Conservation (phyloP, 1,140 invertebrate genomes). For the Nomia melanderi region DNA sequence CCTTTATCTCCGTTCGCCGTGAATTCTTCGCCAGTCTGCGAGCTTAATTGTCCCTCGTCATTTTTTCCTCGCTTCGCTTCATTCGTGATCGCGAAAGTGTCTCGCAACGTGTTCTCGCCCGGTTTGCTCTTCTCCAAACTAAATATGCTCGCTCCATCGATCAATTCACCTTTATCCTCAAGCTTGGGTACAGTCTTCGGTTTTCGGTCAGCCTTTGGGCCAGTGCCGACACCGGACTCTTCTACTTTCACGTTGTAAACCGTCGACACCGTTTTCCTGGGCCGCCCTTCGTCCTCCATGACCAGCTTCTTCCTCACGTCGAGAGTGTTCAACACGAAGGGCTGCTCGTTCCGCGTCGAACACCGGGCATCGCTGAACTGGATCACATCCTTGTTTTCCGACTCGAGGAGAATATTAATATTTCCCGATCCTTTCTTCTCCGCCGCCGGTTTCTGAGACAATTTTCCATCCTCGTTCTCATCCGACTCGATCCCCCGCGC, state of each 20-base stretch:
- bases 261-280: constrained; percentile 9
- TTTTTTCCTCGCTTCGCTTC: background rate
- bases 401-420: constrained; percentile 18
- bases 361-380: background rate
- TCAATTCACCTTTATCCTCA: too few species aligned
- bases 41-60: constrained; percentile 6
- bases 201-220: background rate
- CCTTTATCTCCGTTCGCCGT: background rate
- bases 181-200: background rate
- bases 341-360: background rate
- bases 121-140: background rate
- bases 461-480: constrained; percentile 13
- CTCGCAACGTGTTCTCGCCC: background rate
- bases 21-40: background rate
- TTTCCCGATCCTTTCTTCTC: constrained; percentile 1
- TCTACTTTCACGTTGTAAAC: constrained; percentile 1
- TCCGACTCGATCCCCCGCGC: background rate
- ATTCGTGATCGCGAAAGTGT: background rate
- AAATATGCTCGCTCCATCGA: background rate
- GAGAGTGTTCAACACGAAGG: constrained; percentile 16
- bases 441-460: background rate
- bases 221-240: background rate
- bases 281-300: background rate
- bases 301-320: constrained; percentile 27
- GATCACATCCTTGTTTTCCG: constrained; percentile 32